Evolutionary conservation across 1,140 invertebrate genomes (phyloP).

Genomic region (Caenorhabditis briggsae): DNA sequence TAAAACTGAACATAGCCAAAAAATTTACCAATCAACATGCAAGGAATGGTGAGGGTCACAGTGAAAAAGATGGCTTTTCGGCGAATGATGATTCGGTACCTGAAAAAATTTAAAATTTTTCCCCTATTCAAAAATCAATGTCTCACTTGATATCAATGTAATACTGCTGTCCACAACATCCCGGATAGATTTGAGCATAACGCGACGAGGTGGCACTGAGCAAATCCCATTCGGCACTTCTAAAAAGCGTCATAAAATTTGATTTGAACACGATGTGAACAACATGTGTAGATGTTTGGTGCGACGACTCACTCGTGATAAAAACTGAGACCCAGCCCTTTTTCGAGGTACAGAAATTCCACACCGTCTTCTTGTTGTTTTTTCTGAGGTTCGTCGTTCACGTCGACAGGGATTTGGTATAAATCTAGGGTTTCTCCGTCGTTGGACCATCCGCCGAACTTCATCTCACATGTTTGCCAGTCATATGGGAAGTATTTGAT

Average conservation of each 20-base stretch:
- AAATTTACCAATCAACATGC: constrained; percentile 81
- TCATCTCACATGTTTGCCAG: constrained; percentile 91
- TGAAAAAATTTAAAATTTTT: constrained; percentile 86
- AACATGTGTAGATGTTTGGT: background rate
- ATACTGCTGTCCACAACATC: constrained; percentile 77
- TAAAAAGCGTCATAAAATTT: constrained; percentile 59
- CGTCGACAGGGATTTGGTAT: constrained; percentile 60
- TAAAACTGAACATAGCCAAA: too few species aligned
- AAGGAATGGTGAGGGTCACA: constrained; percentile 95
- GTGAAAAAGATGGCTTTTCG: constrained; percentile 96
- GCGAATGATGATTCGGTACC: constrained; percentile 95
- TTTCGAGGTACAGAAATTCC: constrained; percentile 72
- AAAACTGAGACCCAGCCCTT: constrained; percentile 75
- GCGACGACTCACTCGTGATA: constrained; percentile 71
- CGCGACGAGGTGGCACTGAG: constrained; percentile 68
- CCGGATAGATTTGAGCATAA: constrained; percentile 76
- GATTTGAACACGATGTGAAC: constrained; percentile 43
- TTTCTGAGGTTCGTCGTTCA: constrained; percentile 19
- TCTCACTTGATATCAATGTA: constrained; percentile 80
- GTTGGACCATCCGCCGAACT: constrained; percentile 98
- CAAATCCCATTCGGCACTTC: constrained; percentile 97
- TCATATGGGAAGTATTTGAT: constrained; percentile 93
- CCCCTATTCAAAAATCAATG: background rate
- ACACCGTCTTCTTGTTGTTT: constrained; percentile 71
- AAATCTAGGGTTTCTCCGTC: constrained; percentile 81